phyloP scores from a whole-genome alignment of 2,797 vertebrate species.

The Spea hammondii region DNA sequence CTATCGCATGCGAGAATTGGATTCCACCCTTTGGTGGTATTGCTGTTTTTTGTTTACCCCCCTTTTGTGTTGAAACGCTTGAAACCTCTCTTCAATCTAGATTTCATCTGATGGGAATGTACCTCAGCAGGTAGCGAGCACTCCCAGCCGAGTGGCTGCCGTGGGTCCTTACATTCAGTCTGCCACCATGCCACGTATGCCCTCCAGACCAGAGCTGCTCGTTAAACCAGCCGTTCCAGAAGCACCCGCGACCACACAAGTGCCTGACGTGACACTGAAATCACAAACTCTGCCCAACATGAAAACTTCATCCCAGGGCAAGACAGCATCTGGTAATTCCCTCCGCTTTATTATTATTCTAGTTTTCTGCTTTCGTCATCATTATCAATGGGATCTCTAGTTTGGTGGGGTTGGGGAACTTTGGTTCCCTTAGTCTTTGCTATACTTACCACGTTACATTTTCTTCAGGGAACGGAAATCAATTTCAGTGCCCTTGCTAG shows the following conservation, averaged over 20 bases:
- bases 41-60: too few relatives aligned
- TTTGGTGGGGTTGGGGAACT: too few relatives aligned
- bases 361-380: too few relatives aligned
- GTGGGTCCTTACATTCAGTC: conserved; percentile 97
- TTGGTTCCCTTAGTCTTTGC: too few relatives aligned
- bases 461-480: too few relatives aligned
- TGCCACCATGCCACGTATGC: conserved; percentile 87
- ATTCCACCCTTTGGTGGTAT: neutral
- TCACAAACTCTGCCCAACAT: conserved; percentile 74
- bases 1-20: neutral
- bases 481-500: too few relatives aligned
- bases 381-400: too few relatives aligned
- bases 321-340: conserved; percentile 51
- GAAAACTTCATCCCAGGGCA: conserved; percentile 64
- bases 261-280: conserved; percentile 67
- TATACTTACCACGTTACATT: too few relatives aligned
- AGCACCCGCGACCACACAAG: conserved; percentile 71
- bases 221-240: conserved; percentile 87
- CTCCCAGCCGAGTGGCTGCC: conserved; percentile 87
- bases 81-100: conserved; percentile 61
- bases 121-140: conserved; percentile 73
- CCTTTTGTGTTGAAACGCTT: conserved; percentile 38
- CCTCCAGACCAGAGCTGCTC: conserved; percentile 81
- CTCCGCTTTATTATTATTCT: too few relatives aligned
- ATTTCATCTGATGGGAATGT: conserved; percentile 80